Base-by-base conservation (phyloP, 2,797 vertebrate species). In the Epinephelus malabaricus region DNA sequence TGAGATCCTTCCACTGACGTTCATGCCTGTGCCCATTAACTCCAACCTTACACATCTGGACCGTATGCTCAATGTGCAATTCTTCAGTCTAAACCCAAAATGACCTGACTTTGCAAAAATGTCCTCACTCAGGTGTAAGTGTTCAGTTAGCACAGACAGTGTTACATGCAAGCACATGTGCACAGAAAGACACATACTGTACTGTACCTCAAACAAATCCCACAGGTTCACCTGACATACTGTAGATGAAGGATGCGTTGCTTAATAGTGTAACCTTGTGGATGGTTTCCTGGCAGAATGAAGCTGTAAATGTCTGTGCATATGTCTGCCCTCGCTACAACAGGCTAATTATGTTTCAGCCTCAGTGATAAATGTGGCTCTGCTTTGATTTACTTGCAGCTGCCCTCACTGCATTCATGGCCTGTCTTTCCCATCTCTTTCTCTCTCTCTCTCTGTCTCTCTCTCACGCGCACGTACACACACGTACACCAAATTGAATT, bases 341-440 rank as follows among this genome's bases (percentile, higher is more conserved):
- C 80, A 84, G 78, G 72, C 89, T 89, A 91, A 93, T 94, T 90
- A 90, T 18, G 17, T 88, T 91, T 87, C 76, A 84, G 62, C 76
- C 79, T 60, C 40, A 21, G 81, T 92, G 90, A 94, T 90, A 49
- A 92, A 94, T 92, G 89, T 85, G 63, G 51, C 79, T 80, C 54
- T 60, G 63, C 75, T 80, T 71, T 92, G 91, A 92, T 90, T 89
- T 89, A 91, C 79, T 79, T 47, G 70, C 78, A 73, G 56, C 65
- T 82, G 66, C 70, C 51, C 53, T 69, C 18, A 23, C 62, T 74
- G 67, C 73, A 84, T 87, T 80, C 78, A 67, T 55, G 68, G 65
- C 21, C 53, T 40, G 23, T 76, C 59, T 76, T 61, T 54, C 46
- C 43, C 40, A 14, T 69, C 54, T 60, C 76, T 51, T 30, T 21